Evolutionary conservation across 2,113 vertebrate genomes (phyloP).

Genomic region (Forbesichthys agassizii): DNA sequence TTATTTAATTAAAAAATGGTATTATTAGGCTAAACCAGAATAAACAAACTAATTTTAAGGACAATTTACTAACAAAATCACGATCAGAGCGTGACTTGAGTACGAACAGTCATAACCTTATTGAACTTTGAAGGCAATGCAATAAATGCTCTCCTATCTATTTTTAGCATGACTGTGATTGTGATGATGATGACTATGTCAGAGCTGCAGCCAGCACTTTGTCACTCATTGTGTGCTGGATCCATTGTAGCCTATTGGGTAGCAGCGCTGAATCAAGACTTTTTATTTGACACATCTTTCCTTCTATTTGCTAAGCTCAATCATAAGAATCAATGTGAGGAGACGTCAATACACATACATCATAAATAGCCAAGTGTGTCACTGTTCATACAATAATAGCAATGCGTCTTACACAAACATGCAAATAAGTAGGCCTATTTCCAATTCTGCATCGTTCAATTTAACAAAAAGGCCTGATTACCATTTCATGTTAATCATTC

Average conservation of each 20-base stretch:
- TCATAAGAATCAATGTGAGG: slow-evolving; percentile 24
- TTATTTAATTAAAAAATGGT: background rate
- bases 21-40: slow-evolving; percentile 44
- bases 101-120: slow-evolving; percentile 41
- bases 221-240: slow-evolving; percentile 48
- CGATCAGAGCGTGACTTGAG: too few species aligned
- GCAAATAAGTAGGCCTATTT: background rate
- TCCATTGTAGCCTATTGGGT: slow-evolving; percentile 19
- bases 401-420: slow-evolving; percentile 22
- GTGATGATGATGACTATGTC: slow-evolving; percentile 58
- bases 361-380: slow-evolving; percentile 29
- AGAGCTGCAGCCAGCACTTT: slow-evolving; percentile 60
- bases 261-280: slow-evolving; percentile 30
- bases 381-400: slow-evolving; percentile 8
- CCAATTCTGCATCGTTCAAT: slow-evolving; percentile 14
- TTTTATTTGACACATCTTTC: slow-evolving; percentile 30
- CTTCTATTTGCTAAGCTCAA: slow-evolving; percentile 24
- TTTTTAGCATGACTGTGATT: slow-evolving; percentile 70
- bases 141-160: slow-evolving; percentile 60
- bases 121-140: slow-evolving; percentile 46
- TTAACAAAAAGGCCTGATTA: slow-evolving; percentile 14
- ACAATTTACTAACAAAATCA: slow-evolving; percentile 24
- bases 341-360: slow-evolving; percentile 35
- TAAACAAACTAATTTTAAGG: background rate
- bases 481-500: background rate